Base-by-base conservation (phyloP, 2,888 invertebrate genomes). In the Amblyteles armatorius region DNA sequence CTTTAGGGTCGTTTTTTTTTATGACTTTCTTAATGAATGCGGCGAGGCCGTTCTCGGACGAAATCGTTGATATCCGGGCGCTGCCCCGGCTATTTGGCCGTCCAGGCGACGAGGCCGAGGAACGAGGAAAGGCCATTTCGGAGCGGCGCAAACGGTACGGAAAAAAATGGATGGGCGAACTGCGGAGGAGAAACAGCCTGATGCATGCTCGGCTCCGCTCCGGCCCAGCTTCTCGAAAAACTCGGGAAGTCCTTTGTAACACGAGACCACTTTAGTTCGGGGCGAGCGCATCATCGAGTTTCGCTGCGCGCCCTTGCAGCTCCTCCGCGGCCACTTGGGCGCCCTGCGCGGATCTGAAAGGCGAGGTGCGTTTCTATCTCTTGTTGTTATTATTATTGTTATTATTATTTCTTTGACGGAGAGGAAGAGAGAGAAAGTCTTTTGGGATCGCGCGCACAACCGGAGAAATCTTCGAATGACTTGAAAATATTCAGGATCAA, bases 161-260 rank as follows among this genome's bases (percentile, higher is more conserved):
- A 79, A 85, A 48, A 82, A 85, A 85, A 82, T 82, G 79, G 79
- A 80, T 77, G 85, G 80, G 36, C 77, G 82, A 85, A 52, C 71
- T 69, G 68, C 55, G 73, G 48, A 85, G 85, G 82, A 80, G 79
- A 85, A 79, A 72, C 79, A 85, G 79, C 55, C 65, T 82, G 84
- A 68, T 74, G 63, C 71, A 65, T 73, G 63, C 55, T 63, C 48
- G 44, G n/a, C 63, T 50, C 44, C 67, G 74, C 44, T 81, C 68
- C 65, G 48, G 52, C 52, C 48, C 76, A 79, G 79, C 77, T 50
- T 73, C 72, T 77, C 79, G 72, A 72, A 73, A 85, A 85, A 80
- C 82, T 80, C 77, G 85, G 80, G 79, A 82, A 85, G 83, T 83
- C 79, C 85, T 87, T 87, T 87, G 87, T 87, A 87, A 87, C 83